Percentiles rank a stretch among this genome's conserved stretches.
phyloP scores from a whole-genome alignment of 2,113 vertebrate species.

The Petroica traversi region DNA sequence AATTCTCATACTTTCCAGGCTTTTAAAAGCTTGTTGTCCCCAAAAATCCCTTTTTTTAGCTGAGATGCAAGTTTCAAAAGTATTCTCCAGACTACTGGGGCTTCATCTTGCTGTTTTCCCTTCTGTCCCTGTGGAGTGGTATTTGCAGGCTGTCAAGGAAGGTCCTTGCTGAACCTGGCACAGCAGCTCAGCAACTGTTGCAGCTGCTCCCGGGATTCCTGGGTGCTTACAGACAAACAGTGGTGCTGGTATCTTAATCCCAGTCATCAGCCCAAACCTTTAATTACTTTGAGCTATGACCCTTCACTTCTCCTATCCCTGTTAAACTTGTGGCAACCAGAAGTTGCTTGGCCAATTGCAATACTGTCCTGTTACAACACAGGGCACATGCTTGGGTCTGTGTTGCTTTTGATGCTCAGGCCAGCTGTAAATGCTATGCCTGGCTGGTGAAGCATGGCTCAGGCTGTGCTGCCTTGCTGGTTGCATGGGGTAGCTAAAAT shows the following conservation, averaged over 20 bases:
- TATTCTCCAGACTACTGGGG: background rate
- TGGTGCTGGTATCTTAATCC: background rate
- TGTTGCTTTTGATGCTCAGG: background rate
- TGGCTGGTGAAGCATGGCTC: background rate
- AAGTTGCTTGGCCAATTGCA: background rate
- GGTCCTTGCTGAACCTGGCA: background rate
- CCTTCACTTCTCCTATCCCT: background rate
- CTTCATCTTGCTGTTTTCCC: background rate
- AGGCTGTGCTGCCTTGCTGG: background rate
- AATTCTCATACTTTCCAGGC: background rate
- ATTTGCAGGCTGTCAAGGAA: background rate
- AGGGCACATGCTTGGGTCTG: accelerated
- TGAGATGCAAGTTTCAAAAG: background rate
- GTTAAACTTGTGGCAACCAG: accelerated
- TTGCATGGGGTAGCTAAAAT: background rate
- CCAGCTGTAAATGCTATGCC: background rate
- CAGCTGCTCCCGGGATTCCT: background rate
- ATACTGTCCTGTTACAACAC: background rate
- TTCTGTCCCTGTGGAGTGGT: too few relatives aligned
- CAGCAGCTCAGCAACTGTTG: background rate
- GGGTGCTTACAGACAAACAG: background rate
- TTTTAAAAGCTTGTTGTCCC: background rate
- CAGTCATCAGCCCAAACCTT: background rate
- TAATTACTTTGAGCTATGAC: background rate
- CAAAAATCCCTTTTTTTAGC: background rate